These are phyloP conservation scores for Pomatostomus ruficeps DNA, from an alignment of 2,113 vertebrate genomes.

Conservation along the genomic window DNA sequence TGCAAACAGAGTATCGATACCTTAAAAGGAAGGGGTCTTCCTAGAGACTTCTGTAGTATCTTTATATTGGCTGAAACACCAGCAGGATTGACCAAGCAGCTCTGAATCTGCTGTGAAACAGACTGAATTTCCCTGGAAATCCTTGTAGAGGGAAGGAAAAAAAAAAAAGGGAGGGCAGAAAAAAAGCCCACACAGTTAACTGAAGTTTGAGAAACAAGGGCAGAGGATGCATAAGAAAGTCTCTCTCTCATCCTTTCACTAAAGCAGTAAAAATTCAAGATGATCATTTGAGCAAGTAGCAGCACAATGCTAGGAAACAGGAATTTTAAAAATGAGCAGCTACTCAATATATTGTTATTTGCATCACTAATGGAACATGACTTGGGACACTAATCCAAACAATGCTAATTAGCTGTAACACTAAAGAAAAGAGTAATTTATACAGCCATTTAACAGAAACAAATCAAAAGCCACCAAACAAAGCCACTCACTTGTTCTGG, in stretches of 20 bases:
- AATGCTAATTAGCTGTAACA: background rate
- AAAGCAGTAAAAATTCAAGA: background rate
- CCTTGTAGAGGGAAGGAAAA: conserved; percentile 26
- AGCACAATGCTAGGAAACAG: background rate
- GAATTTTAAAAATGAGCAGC: background rate
- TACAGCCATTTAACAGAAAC: background rate
- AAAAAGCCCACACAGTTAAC: background rate
- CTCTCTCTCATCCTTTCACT: background rate
- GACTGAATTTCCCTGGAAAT: conserved; percentile 83
- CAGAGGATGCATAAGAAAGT: background rate
- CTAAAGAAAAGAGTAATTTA: background rate
- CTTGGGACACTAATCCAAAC: background rate
- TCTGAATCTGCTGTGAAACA: conserved; percentile 85
- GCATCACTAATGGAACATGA: background rate
- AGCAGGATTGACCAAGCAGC: conserved; percentile 75
- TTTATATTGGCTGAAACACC: conserved; percentile 77
- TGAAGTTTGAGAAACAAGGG: background rate
- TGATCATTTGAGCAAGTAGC: background rate
- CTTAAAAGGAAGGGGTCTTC: conserved; percentile 94
- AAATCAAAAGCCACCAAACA: background rate
- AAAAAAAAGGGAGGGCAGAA: background rate
- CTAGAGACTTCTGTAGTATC: conserved; percentile 85
- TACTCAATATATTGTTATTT: background rate
- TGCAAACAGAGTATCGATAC: conserved; percentile 56
- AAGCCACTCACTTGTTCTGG: conserved; percentile 77